Evolutionary conservation across 2,113 vertebrate species (phyloP).

Genomic region (Leiothrix lutea): DNA sequence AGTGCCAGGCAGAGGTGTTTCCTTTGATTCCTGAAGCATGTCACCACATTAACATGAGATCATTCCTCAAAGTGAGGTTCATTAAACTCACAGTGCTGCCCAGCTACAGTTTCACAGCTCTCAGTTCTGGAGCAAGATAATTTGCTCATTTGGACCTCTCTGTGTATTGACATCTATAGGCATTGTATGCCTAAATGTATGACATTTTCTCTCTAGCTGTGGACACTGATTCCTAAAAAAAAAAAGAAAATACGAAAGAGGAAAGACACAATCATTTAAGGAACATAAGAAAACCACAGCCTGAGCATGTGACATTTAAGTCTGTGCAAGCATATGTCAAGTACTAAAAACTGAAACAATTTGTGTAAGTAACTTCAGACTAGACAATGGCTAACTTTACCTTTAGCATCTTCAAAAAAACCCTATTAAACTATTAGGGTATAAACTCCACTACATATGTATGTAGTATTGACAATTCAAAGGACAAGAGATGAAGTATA

Average conservation of each 20-base stretch:
- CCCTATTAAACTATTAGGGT: not conserved
- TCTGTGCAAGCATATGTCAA: not conserved
- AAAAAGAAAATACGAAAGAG: not conserved
- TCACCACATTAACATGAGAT: not conserved
- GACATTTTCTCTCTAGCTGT: not conserved
- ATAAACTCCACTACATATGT: not conserved
- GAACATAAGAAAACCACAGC: constrained; percentile 4
- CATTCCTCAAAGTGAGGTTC: not conserved
- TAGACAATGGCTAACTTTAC: not conserved
- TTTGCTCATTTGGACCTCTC: not conserved
- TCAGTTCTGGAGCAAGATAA: not conserved
- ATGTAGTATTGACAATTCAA: not conserved
- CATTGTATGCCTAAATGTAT: not conserved
- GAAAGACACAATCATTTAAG: not conserved
- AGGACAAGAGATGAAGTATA: not conserved
- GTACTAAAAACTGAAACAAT: not conserved
- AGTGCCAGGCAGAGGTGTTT: not conserved
- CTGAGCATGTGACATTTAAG: constrained; percentile 1
- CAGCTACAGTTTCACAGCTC: not conserved
- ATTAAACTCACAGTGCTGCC: not conserved
- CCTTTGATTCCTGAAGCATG: not conserved
- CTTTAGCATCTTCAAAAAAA: not conserved
- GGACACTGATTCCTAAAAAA: not conserved
- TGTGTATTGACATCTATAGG: not conserved
- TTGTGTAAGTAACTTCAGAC: not conserved